Base-by-base conservation (phyloP, 2,888 invertebrate species). In the Tetanocera ferruginea region DNA sequence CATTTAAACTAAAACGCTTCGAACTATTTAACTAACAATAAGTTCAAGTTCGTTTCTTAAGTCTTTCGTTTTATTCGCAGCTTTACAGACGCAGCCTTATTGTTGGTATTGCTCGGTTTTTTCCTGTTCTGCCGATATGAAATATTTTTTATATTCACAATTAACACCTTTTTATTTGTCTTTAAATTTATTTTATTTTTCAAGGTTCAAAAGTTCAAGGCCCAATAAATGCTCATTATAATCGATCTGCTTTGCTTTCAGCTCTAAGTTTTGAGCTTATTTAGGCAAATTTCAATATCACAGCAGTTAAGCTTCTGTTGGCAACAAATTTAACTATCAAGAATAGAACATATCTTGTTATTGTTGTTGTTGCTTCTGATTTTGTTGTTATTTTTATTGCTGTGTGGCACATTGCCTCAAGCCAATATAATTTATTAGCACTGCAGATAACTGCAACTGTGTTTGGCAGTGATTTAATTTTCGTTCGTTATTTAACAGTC, bases 391-490 rank as follows among this genome's bases (percentile, higher is more conserved):
- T 57, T 72, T 11, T 71, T 60, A 5, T 34, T 9, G 31, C n/a
- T 19, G 28, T 64, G 51, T 51, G 69, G 69, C 69, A 69, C 28
- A 19, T 64, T 25, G 74, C 66, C 67, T n/a, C 8, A 75, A 17
- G 75, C 23, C 37, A 60, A 60, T 37, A 60, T 60, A 43, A 67
- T 75, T 75, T 75, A 75, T 75, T 37, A 23, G 55, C 66, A 6
- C n/a, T 37, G 67, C 34, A 67, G 67, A 67, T 52, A 75, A 34
- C 37, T 66, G 75, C 75, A 75, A 75, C 75, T 67, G 75, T 75
- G 66, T 75, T 55, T 75, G 75, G 75, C 75, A 55, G 66, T 55
- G 75, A 75, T 75, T 75, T 75, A 66, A 75, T 75, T 75, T 75
- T 67, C 23, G 37, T 34, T 66, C 52, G 25, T 67, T 67, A 75